Evolutionary conservation across 2,888 invertebrate species (phyloP).

Genomic region (Hypomecis punctinalis): DNA sequence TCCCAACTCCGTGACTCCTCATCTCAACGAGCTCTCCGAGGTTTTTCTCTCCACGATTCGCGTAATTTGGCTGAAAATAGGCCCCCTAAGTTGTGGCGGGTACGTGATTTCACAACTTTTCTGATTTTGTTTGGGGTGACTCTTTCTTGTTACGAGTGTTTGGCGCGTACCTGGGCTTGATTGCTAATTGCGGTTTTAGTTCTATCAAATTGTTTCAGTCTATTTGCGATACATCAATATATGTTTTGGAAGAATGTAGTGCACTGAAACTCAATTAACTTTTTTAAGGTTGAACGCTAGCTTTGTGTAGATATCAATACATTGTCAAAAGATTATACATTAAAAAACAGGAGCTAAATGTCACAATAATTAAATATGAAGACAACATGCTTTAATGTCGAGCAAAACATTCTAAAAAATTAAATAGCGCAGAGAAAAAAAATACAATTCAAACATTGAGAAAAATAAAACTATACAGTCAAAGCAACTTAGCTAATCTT

Average conservation of each 20-base stretch:
- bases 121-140: conserved; percentile 24
- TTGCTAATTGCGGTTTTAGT: conserved; percentile 4
- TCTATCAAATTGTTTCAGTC: not conserved
- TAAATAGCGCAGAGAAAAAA: no score
- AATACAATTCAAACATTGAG: no score
- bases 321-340: no score
- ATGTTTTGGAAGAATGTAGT: not conserved
- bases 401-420: no score
- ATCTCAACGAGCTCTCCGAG: conserved; percentile 30
- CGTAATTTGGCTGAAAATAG: conserved; percentile 34
- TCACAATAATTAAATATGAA: no score
- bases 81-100: conserved; percentile 31
- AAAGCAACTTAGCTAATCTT: no score
- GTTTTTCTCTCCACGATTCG: conserved; percentile 29
- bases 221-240: not conserved
- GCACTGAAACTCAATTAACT: no score
- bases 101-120: conserved; percentile 32
- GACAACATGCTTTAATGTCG: no score
- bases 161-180: conserved; percentile 1
- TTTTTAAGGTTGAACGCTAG: no score
- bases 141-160: conserved; percentile 13
- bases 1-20: conserved; percentile 29
- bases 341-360: no score
- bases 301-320: no score
- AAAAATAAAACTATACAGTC: no score